Base-by-base conservation (phyloP, 2,797 vertebrate genomes). In the Fistularia commersonii region DNA sequence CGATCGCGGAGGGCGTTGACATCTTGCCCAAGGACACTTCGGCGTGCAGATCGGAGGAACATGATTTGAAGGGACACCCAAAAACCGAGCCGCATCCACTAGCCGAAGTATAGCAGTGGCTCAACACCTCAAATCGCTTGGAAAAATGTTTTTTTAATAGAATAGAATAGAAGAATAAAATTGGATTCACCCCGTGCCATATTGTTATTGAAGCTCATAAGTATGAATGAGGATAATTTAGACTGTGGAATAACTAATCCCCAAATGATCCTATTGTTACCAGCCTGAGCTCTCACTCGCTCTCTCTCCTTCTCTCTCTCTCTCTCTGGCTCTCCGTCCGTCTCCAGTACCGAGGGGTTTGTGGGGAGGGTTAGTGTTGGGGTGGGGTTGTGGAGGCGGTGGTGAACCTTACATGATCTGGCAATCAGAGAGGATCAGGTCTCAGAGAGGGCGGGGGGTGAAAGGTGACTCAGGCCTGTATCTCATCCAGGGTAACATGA, bases 381-480 rank as follows among this genome's bases (percentile, higher is more conserved):
- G 37, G 41, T 14, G 57, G 48, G 58, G 8, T 13, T 37, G 57
- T 38, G 76, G 62, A 11, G 3, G 5, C 10, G 8, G 10, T 7
- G 6, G 10, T 57, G 13, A 60, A 54, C 57, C 74, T n/a, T n/a
- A 71, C 56, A 76, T 55, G 76, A 78, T 67, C 55, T 49, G 58
- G 61, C 49, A 51, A 54, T 60, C 44, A 44, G 69, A 49, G 48
- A n/a, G n/a, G 32, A 69, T 69, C 57, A 55, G 42, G 32, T 65
- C 70, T 48, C 62, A 6, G 37, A n/a, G n/a, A n/a, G n/a, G n/a
- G n/a, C n/a, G 46, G 51, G 52, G 40, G 48, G 54, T 50, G 14
- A n/a, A 14, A 38, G 52, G 54, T 74, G 76, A 80, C 56, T 78
- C 58, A 68, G 23, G 41, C 52, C 56, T 62, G 54, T 57, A 75